Base-by-base conservation (phyloP, 2,113 vertebrate species). In the Mola mola region DNA sequence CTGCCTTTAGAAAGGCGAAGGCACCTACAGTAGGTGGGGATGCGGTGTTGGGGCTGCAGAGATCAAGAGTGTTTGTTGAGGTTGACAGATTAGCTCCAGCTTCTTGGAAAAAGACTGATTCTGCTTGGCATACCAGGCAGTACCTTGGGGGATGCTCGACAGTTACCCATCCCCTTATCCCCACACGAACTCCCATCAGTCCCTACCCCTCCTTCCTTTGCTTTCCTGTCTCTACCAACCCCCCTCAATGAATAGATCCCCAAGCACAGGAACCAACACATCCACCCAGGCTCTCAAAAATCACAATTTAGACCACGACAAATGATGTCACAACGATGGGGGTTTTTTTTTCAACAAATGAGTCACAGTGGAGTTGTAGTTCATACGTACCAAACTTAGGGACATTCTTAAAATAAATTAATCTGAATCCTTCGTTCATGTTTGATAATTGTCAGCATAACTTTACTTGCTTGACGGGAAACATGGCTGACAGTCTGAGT, bases 21-120 rank as follows among this genome's bases (percentile, higher is more conserved):
- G 48, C 61, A 78, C 61, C 64, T 75, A 61, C 55, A 66, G 56
- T 69, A 59, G 10, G 48, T 42, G 59, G 38, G 42, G 33, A 15
- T 69, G 72, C 53, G 68, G 67, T 58, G 70, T 52, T n/a, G 29
- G 59, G 52, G 38, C 46, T 40, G 58, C 41, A 34, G 78, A 61
- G 78, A 66, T 52, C 7, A 66, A 47, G 51, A 66, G 63, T 57
- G 70, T 87, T 88, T 83, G 87, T 84, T 68, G 68, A 73, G 81
- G 78, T 83, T 90, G 89, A 92, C 88, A 88, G 87, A 89, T 92
- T 89, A 89, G 83, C 79, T 77, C 63, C 56, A 74, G 84, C 85
- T 78, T 81, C 77, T 73, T 66, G 65, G 75, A 82, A 79, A 79
- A 83, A 66, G 64, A 85, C 75, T 79, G 87, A 90, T 90, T 90